Evolutionary conservation across 2,797 vertebrate species (phyloP).

Genomic region (Rhyacichthys aspro): DNA sequence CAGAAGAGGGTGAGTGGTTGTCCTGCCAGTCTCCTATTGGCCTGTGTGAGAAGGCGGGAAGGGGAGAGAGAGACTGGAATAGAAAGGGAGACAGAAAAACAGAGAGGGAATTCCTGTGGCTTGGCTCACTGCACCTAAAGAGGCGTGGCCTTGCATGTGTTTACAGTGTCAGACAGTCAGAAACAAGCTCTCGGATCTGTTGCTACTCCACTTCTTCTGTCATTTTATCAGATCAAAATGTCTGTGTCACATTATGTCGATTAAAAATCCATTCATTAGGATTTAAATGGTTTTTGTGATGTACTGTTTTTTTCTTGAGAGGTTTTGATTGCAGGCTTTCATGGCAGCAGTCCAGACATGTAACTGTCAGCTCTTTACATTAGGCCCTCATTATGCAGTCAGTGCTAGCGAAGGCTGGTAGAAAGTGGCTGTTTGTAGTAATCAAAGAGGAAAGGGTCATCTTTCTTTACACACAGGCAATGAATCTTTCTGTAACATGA

Average conservation of each 20-base stretch:
- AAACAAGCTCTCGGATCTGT: conserved; percentile 71
- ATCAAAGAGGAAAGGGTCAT: conserved; percentile 48
- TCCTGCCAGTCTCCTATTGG: conserved; percentile 67
- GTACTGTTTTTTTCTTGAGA: not conserved
- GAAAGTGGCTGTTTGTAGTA: conserved; percentile 47
- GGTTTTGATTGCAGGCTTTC: conserved; percentile 46
- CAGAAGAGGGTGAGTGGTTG: conserved; percentile 56
- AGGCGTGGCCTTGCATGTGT: conserved; percentile 77
- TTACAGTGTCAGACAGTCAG: conserved; percentile 76
- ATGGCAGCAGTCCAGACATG: conserved; percentile 48
- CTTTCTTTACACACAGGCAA: conserved; percentile 30
- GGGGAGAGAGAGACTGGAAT: conserved; percentile 69
- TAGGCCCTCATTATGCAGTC: conserved; percentile 51
- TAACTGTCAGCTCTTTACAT: conserved; percentile 56
- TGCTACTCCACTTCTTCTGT: conserved; percentile 54
- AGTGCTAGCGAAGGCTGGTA: conserved; percentile 33
- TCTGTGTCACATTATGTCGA: conserved; percentile 44
- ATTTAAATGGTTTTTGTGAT: too few species aligned
- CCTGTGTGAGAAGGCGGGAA: conserved; percentile 75
- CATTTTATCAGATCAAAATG: conserved; percentile 37
- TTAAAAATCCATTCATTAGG: conserved; percentile 4
- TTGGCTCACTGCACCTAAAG: conserved; percentile 73
- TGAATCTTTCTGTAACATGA: conserved; percentile 36
- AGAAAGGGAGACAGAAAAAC: conserved; percentile 65
- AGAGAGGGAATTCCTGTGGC: conserved; percentile 83